phyloP scores from a whole-genome alignment of 2,113 vertebrate genomes.

The Platycercus adscitus region DNA sequence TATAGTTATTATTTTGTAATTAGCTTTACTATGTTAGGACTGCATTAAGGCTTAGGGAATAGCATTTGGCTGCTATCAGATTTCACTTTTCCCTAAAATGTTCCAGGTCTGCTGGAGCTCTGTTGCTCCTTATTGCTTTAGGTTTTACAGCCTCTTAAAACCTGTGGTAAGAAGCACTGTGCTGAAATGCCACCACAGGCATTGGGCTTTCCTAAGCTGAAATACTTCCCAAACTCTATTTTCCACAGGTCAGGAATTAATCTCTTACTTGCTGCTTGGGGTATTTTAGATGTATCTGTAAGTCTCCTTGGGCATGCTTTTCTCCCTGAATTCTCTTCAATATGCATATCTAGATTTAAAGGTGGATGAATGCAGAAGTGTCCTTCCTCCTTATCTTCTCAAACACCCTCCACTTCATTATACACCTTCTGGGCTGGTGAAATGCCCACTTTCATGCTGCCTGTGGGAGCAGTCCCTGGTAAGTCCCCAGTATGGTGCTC shows the following conservation, averaged over 20 bases:
- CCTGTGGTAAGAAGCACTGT: background rate
- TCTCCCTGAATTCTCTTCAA: background rate
- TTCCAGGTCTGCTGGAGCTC: background rate
- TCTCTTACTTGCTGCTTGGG: background rate
- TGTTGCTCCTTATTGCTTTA: background rate
- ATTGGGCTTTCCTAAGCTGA: background rate
- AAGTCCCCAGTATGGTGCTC: background rate
- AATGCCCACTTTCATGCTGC: background rate
- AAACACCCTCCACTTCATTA: rapidly evolving
- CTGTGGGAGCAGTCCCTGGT: background rate
- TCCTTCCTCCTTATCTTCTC: background rate
- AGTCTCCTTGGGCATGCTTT: background rate
- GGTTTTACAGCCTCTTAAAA: background rate
- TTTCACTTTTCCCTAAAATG: background rate
- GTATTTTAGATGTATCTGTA: background rate
- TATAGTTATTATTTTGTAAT: background rate
- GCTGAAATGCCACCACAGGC: background rate
- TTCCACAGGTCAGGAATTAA: background rate
- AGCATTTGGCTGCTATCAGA: background rate
- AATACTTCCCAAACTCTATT: background rate
- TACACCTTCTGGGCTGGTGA: background rate
- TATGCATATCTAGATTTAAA: background rate
- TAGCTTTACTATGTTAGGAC: background rate
- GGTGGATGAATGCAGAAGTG: background rate
- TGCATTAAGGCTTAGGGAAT: background rate